Evolutionary conservation across 92 coral and sea anemone genomes (phyloP), one percentile per base, ranked within the genome.

Genomic region (Epizoanthus rinbou): DNA sequence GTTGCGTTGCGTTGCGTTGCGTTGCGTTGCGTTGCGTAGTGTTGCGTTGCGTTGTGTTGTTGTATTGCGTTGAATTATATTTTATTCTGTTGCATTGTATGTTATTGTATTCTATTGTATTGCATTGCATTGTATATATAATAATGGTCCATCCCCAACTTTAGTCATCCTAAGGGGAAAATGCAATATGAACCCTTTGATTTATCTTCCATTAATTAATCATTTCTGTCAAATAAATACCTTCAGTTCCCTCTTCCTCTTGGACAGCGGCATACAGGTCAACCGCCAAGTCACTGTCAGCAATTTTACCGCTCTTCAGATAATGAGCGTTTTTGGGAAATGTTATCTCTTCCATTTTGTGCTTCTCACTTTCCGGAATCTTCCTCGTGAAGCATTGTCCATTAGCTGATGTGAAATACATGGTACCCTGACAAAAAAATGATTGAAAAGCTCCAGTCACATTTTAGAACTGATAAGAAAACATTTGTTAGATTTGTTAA

Each of bases 291-390:
- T 37, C 15, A 41, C 81, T 76, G 69, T 76, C 68, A 37, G 81
- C 81, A 59, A 76, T 22, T 10, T 39, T 35, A 15, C 81, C 81
- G 57, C 81, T 76, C 25, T 19, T 37, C 81, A 59, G 41, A n/a
- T 37, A 57, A 18, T 3, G 8, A 22, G 81, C 81, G 18, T 76
- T 58, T 23, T 76, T 58, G 13, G 69, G 69, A 37, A 35, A 9
- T 9, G 19, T 21, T 2, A 76, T 10, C 11, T 59, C 22, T n/a
- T 76, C 69, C 81, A 76, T 6, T 52, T 28, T 28, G 31, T 60
- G 59, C 19, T 19, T 76, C 6, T 59, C 57, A 8, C 13, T 57
- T 60, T 76, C 81, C 17, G 81, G 81, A n/a, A 76, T 76, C 8
- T 21, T 59, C 33, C 13, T 8, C 16, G 39, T 35, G 14, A 9